phyloP scores from a whole-genome alignment of 2,113 vertebrate species.

The Crotalus helleri region DNA sequence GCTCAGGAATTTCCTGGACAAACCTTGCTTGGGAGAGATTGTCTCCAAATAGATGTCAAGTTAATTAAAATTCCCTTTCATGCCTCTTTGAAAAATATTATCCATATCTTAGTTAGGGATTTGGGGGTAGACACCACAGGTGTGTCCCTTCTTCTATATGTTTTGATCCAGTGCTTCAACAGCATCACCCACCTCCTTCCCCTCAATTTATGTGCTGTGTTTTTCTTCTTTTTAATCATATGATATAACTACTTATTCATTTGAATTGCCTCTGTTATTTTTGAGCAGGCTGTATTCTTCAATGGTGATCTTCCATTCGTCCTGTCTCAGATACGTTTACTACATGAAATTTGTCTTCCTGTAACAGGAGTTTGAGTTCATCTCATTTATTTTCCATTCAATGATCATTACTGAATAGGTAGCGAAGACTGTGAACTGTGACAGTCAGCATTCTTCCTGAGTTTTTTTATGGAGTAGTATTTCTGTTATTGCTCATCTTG shows the following conservation, averaged over 20 bases:
- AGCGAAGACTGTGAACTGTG: background rate
- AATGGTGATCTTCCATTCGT: background rate
- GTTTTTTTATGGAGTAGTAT: background rate
- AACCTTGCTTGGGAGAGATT: background rate
- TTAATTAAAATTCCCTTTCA: no score
- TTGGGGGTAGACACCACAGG: no score
- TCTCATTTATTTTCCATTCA: background rate
- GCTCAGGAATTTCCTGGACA: background rate
- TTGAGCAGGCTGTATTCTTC: background rate
- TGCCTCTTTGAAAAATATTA: no score
- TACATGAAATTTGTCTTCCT: background rate
- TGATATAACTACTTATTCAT: background rate
- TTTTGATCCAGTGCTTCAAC: no score
- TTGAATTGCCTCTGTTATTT: background rate
- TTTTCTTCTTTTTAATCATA: background rate
- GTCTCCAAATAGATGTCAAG: no score
- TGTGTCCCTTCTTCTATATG: no score
- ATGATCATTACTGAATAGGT: background rate
- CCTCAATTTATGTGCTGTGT: background rate
- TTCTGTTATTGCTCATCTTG: background rate
- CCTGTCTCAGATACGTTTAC: background rate
- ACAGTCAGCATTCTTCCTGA: background rate
- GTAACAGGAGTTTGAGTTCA: background rate
- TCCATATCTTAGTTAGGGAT: no score
- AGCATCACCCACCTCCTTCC: background rate